Evolutionary conservation across 2,113 vertebrate genomes (phyloP), one percentile per base, ranked within the genome.

Genomic region (Coreoperca whiteheadi): DNA sequence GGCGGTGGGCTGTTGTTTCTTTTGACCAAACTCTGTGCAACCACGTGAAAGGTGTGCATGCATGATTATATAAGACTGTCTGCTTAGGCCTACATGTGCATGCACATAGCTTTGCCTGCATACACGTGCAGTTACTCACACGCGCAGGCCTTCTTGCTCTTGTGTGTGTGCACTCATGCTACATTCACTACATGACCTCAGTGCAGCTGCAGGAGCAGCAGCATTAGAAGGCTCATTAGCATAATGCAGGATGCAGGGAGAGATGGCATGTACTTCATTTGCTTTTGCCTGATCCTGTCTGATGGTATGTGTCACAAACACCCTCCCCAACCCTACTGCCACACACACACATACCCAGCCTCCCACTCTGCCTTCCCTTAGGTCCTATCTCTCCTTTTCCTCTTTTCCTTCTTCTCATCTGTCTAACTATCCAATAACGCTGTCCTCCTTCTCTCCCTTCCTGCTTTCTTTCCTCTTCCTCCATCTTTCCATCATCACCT

Each of bases 221-320:
- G 64, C 54, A 69, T 83, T 50, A 88, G 66, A 78, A 53, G 53
- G 61, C 76, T 87, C 16, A 87, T 92, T 90, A 90, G 72, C 87
- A 92, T 90, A 86, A 84, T 59, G 76, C 78, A 63, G 66, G 79
- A 84, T 72, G 76, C 82, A 80, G 65, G 70, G 34, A 63, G 84
- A 69, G 78, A 85, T 73, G 85, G 76, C 74, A 67, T 86, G 82
- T 69, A 43, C 87, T 87, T 91, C 67, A 82, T 81, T 69, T 83
- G 75, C 81, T 71, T 82, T 39, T 51, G 14, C 77, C 79, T 85
- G 80, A 87, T 85, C 83, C 75, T 25, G 80, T 81, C 75, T 85
- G 84, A 92, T 83, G 74, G 43, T 77, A 70, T 85, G 86, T 83
- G 79, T 78, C 85, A 89, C 74, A 78, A 43, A 75, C 46, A 70